Evolutionary conservation across 1,140 invertebrate genomes (phyloP), one percentile per base, ranked within the genome.

Genomic region (Branchinecta lynchi): DNA sequence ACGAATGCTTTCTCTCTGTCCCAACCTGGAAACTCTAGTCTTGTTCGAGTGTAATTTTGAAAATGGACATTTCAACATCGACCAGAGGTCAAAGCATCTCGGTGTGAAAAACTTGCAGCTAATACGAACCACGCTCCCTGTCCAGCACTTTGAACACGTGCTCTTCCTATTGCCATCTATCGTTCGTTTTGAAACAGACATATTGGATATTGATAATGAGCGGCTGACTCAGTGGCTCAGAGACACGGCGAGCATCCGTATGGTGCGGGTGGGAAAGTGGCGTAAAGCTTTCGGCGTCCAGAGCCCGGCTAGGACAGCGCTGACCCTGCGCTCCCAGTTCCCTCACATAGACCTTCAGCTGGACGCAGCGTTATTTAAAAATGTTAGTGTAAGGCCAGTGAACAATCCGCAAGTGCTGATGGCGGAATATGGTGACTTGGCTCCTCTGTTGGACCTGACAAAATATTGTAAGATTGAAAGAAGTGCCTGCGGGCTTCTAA

Each of bases 341-440:
- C 60, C 68, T 3, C 8, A 7, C 20, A 45, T 67, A 12, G 65
- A 68, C 8, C 21, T 71, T 8, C 68, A 71, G 44, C 68, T 71
- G 12, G 68, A 71, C 43, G 67, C 65, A 15, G 17, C 60, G 7
- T 69, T 71, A n/a, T 44, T 60, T 9, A 45, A 66, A 44, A 70
- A 45, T 67, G 65, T 17, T 44, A 17, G 32, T 32, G 45, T 71
- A 17, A 43, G 43, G 46, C 17, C 65, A 8, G 68, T 60, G 51
- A 60, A 68, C n/a, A 70, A 15, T 9, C 71, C 71, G 3, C 71
- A 71, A 44, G 67, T 66, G 32, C 60, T 71, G 43, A 21, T 71
- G 67, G 71, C 71, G 17, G 71, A 71, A 65, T 71, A 71, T 46
- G 71, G 51, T 8, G 71, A 71, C 12, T 44, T 71, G 32, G 51